Base-by-base conservation (phyloP, 2,888 invertebrate species). In the Tethea ocularis region DNA sequence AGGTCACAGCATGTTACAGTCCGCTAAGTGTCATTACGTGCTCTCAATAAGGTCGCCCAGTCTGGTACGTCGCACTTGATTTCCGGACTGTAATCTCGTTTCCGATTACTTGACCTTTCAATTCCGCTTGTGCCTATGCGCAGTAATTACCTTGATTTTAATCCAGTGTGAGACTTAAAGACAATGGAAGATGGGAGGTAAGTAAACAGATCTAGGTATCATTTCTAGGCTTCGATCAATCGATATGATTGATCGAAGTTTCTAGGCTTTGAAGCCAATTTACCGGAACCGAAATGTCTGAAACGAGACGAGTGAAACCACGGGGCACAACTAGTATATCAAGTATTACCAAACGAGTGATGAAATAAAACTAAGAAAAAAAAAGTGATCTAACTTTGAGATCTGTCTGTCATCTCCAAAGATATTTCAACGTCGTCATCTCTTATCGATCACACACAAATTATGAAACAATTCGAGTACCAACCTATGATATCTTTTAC, bases 101-200 rank as follows among this genome's bases (percentile, higher is more conserved):
- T 72, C 72, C 73, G 64, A 71, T 66, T 59, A 66, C 59, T 38
- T 71, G 68, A 68, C 73, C 73, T 73, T 67, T 61, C 22, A 24
- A 29, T 60, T 23, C 51, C 61, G 64, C 63, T 58, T 62, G 57
- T 52, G 52, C 53, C n/a, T 61, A 58, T 41, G 41, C 7, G 41
- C 46, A 46, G 20, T 46, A 46, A 41, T 33, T 54, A 29, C 29
- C 54, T 46, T 46, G 46, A 46, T 46, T 17, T 20, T 2, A 46
- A 46, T 46, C 46, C 10, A 20, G 46, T 46, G 17, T 17, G 41
- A 41, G 41, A 41, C 17, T 41, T 7, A 41, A 20, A 8, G 46
- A 17, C 46, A 46, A 46, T 17, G 33, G 20, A 46, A 15, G 15
- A 36, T 15, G 36, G 15, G 36, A 36, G 38, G 38, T 2, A 17